A percentile compares a stretch with the other conserved stretches of the same genome.
Evolutionary conservation across 53 echinoderm and acorn worm species (phyloP).

Genomic region (Crossaster papposus): DNA sequence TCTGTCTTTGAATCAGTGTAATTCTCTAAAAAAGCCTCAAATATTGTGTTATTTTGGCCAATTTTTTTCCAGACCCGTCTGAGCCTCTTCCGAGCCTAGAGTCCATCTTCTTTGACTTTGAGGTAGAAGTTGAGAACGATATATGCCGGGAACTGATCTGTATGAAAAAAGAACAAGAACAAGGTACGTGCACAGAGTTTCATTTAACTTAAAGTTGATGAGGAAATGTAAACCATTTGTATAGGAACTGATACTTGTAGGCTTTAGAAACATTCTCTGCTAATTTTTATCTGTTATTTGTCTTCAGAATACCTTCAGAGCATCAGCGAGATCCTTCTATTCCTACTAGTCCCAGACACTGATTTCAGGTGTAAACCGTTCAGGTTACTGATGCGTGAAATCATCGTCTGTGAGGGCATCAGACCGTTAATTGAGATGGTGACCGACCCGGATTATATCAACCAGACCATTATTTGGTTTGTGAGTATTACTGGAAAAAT

Average conservation of each 20-base stretch:
- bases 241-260: background rate
- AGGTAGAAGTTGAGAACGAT: conserved; percentile 94
- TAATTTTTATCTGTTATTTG: background rate
- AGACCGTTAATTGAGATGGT: conserved; percentile 86
- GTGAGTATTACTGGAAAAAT: conserved; percentile 49
- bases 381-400: conserved; percentile 78
- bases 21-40: no score
- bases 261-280: background rate
- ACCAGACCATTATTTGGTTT: conserved; percentile 90
- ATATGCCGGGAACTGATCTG: conserved; percentile 88
- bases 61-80: conserved; percentile 53
- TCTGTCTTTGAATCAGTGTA: no score
- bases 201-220: no score
- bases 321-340: conserved; percentile 81
- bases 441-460: conserved; percentile 95
- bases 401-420: conserved; percentile 79
- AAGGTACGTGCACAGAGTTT: conserved; percentile 65
- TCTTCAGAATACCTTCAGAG: conserved; percentile 85
- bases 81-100: conserved; percentile 78
- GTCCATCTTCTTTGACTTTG: conserved; percentile 95
- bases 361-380: conserved; percentile 95
- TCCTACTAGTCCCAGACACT: conserved; percentile 79
- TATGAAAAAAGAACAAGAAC: conserved; percentile 75
- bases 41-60: no score
- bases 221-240: background rate